phyloP scores from a whole-genome alignment of 2,113 vertebrate genomes.

The Dipodomys stephensi region DNA sequence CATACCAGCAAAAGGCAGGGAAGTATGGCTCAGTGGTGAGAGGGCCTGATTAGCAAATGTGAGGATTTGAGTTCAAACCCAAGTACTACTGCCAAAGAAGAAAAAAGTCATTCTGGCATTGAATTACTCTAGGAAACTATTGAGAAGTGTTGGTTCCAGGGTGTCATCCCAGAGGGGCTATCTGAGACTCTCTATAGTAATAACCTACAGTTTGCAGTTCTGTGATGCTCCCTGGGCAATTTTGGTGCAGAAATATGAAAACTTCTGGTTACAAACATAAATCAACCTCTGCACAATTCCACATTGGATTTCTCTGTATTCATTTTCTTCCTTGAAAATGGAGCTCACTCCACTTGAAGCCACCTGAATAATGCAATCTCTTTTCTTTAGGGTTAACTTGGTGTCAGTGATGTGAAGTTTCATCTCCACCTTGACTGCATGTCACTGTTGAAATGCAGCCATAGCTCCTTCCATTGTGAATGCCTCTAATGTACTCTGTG shows the following conservation, averaged over 20 bases:
- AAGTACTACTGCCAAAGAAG: too few species aligned
- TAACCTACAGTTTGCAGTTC: not conserved
- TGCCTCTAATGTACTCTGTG: not conserved
- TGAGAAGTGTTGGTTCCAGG: not conserved
- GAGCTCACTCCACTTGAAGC: not conserved
- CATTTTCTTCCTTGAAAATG: slow-evolving; percentile 26
- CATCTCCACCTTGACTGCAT: not conserved
- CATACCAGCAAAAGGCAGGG: too few species aligned
- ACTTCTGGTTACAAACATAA: not conserved
- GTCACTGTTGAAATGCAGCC: not conserved
- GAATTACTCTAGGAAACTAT: not conserved
- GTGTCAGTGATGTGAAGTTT: not conserved
- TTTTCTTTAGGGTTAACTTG: not conserved
- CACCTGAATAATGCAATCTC: not conserved
- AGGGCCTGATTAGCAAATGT: too few species aligned
- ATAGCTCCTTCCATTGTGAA: fast-evolving
- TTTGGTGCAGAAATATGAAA: not conserved
- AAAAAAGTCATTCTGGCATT: too few species aligned
- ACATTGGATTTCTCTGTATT: not conserved
- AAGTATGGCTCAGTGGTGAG: too few species aligned
- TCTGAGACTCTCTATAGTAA: not conserved
- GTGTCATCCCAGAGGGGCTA: not conserved
- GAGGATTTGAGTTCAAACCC: too few species aligned
- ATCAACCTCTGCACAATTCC: not conserved
- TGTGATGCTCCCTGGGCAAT: not conserved